A percentile compares a stretch with the other conserved stretches of the same genome.
phyloP scores from a whole-genome alignment of 2,797 vertebrate species.

The Psittacula derbiana region DNA sequence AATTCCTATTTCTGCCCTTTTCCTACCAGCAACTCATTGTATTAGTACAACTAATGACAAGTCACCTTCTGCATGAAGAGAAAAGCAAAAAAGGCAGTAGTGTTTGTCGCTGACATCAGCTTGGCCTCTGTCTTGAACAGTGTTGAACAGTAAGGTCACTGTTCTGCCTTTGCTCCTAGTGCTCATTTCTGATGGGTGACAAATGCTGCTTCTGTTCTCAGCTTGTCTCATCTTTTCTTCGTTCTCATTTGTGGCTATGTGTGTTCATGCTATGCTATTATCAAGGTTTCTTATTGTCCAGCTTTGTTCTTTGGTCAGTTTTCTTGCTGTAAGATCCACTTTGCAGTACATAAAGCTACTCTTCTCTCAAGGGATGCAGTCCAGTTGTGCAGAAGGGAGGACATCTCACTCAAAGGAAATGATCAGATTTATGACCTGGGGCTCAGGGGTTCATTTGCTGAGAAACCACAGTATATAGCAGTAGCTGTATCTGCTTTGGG shows the following conservation, averaged over 20 bases:
- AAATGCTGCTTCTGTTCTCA: slow-evolving; percentile 28
- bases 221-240: neutral
- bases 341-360: neutral
- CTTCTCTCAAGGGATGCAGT: neutral
- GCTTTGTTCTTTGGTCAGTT: neutral
- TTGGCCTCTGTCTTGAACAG: neutral
- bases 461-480: neutral
- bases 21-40: neutral
- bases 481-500: neutral
- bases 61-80: slow-evolving; percentile 2
- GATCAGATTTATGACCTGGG: neutral
- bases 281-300: neutral
- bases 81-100: neutral
- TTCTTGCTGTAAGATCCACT: neutral
- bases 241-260: neutral
- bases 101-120: slow-evolving; percentile 20
- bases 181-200: slow-evolving; percentile 22
- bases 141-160: slow-evolving; percentile 20
- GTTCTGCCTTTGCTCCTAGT: slow-evolving; percentile 35
- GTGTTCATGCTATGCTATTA: neutral
- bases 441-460: neutral
- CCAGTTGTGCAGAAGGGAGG: neutral
- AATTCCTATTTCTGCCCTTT: slow-evolving; percentile 18
- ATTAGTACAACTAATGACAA: slow-evolving; percentile 1
- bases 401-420: neutral